Conservation (phyloP, 2,888 invertebrate species). For the Acronicta alni region DNA sequence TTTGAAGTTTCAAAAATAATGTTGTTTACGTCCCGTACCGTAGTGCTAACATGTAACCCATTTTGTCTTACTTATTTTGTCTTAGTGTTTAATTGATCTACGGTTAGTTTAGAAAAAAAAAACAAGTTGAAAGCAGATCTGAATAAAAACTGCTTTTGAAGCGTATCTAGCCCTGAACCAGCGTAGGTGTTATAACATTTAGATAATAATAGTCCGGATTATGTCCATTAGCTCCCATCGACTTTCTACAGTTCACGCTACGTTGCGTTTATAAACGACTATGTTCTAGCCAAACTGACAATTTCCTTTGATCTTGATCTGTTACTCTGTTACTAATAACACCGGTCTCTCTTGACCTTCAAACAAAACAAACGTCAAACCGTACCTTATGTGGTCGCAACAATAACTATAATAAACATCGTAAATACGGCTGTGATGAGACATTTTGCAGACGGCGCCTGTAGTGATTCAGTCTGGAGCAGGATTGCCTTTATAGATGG, state of each 20-base stretch:
- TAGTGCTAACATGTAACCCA: slow-evolving; percentile 62
- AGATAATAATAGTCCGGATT: slow-evolving; percentile 11
- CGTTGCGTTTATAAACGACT: slow-evolving; percentile 35
- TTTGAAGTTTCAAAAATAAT: slow-evolving; percentile 82
- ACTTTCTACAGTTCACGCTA: slow-evolving; percentile 32
- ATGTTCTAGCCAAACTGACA: slow-evolving; percentile 38
- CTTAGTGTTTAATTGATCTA: slow-evolving; percentile 3
- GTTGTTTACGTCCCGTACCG: slow-evolving; percentile 74
- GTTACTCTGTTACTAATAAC: slow-evolving; percentile 43
- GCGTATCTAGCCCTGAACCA: slow-evolving; percentile 37
- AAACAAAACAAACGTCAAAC: slow-evolving; percentile 24
- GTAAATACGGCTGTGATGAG: slow-evolving; percentile 81
- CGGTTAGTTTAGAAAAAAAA: slow-evolving; percentile 29
- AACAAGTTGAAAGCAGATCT: slow-evolving; percentile 31
- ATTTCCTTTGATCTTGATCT: slow-evolving; percentile 46
- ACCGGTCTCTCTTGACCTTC: slow-evolving; percentile 43
- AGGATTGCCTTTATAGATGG: slow-evolving; percentile 86
- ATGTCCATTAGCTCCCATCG: slow-evolving; percentile 14
- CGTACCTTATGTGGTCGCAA: slow-evolving; percentile 56
- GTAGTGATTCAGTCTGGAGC: slow-evolving; percentile 85
- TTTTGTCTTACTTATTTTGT: slow-evolving; percentile 43
- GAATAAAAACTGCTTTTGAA: slow-evolving; percentile 23
- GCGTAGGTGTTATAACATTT: slow-evolving; percentile 12
- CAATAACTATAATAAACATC: slow-evolving; percentile 64
- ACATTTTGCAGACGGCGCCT: slow-evolving; percentile 89